Conservation (phyloP, 2,797 vertebrate species). For the Myotis daubentonii region DNA sequence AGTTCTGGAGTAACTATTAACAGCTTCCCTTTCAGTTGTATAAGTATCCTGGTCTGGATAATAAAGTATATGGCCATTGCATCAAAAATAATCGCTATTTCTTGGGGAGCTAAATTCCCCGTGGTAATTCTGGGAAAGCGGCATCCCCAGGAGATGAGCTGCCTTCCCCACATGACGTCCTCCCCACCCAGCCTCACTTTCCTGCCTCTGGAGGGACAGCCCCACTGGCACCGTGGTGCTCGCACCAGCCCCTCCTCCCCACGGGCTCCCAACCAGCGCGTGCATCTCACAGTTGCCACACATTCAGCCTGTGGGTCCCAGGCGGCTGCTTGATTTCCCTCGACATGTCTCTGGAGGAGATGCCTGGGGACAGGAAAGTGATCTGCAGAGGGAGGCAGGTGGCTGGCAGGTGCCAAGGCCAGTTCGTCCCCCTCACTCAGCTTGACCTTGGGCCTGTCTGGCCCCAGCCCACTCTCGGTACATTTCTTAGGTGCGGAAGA, state of each 20-base stretch:
- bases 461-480: not conserved
- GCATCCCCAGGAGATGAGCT: not conserved
- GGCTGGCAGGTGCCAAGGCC: not conserved
- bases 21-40: not conserved
- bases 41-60: not conserved
- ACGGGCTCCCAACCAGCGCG: rapidly evolving
- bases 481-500: not conserved
- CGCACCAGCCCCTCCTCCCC: not conserved
- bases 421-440: not conserved
- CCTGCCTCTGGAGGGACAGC: not conserved
- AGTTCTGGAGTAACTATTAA: not conserved
- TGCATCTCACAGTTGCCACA: not conserved
- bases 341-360: not conserved
- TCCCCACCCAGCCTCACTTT: not conserved
- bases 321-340: not conserved
- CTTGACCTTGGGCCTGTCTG: not conserved
- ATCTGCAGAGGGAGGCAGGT: not conserved
- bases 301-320: not conserved
- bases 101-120: not conserved
- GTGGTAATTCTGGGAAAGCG: not conserved
- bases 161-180: rapidly evolving
- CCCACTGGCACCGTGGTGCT: not conserved
- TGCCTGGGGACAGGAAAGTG: not conserved
- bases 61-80: not conserved
- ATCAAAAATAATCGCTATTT: not conserved